Evolutionary conservation across 2,888 invertebrate species (phyloP).

Genomic region (Boloria euphrosyne): DNA sequence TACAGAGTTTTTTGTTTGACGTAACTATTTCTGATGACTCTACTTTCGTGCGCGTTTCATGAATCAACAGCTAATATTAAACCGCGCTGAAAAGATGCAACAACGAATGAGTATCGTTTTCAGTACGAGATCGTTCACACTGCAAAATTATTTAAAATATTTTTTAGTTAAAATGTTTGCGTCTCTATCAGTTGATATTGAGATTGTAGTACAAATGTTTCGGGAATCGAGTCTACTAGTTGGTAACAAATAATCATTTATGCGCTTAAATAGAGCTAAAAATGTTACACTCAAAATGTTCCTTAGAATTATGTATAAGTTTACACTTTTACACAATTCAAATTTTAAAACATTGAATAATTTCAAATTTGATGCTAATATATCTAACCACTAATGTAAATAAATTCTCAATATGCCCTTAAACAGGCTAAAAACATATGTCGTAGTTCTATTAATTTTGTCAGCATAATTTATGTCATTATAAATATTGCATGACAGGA

Average conservation of each 20-base stretch:
- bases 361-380: constrained; percentile 5
- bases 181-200: constrained; percentile 56
- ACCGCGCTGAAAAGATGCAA: constrained; percentile 58
- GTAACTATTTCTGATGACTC: constrained; percentile 68
- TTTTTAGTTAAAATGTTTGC: constrained; percentile 48
- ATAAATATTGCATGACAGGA: constrained; percentile 31
- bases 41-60: constrained; percentile 56
- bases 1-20: constrained; percentile 56
- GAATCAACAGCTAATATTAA: constrained; percentile 74
- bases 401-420: constrained; percentile 5
- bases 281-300: neutral
- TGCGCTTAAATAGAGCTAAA: neutral
- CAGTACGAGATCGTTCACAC: constrained; percentile 45
- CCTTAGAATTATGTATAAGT: neutral
- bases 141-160: constrained; percentile 29
- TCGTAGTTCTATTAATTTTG: constrained; percentile 21
- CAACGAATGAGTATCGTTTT: constrained; percentile 55
- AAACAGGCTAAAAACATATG: constrained; percentile 24
- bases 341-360: neutral
- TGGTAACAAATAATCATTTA: constrained; percentile 47
- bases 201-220: constrained; percentile 54
- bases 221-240: constrained; percentile 45
- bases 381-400: constrained; percentile 13
- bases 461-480: constrained; percentile 23
- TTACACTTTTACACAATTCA: constrained; percentile 7